Base-by-base conservation (phyloP, 2,113 vertebrate genomes). In the Gadus chalcogrammus region DNA sequence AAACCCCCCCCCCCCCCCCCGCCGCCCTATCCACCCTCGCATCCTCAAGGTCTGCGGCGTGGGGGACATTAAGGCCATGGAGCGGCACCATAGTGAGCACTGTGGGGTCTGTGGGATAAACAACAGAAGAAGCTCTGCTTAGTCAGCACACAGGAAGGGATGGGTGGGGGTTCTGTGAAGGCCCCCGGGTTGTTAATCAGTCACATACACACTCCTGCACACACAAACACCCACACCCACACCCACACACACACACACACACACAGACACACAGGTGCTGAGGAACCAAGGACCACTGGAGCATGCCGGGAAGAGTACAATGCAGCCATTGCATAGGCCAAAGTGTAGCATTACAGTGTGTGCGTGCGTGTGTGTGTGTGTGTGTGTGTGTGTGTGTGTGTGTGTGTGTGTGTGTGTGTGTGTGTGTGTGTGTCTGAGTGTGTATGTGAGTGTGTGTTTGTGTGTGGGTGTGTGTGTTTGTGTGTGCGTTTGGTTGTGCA, bases 61-160 rank as follows among this genome's bases (percentile, higher is more conserved):
- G 59, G 73, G 64, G 60, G 71, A 77, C 77, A 78, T 75, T 69
- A 31, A 67, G 61, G 60, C 71, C 35, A 78, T 72, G 64, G 65
- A 77, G 64, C 73, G 79, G 69, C 69, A 67, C 1, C 64, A 42
- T 42, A 35, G 67, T 65, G 56, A 68, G 58, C 15, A 20, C 48
- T 58, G 75, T 55, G 71, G 64, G 61, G 64, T 66, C 16, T 38
- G 72, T 68, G 70, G 20, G 70, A 82, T 79, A 81, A 82, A 88
- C 71, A 85, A 79, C 67, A 72, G 72, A 42, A 71, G 35, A 52
- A 28, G 52, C 53, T 22, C 56, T 72, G 74, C 81, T 77, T 71
- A 69, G 71, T 86, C 84, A 82, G 77, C 86, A 71, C 64, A 60
- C 66, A 61, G 77, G 64, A 75, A 84, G 78, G 77, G 80, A 81